These are phyloP conservation scores for Brachionus rotundiformis DNA, from an alignment of 1,140 invertebrate genomes.

Conservation along the genomic window DNA sequence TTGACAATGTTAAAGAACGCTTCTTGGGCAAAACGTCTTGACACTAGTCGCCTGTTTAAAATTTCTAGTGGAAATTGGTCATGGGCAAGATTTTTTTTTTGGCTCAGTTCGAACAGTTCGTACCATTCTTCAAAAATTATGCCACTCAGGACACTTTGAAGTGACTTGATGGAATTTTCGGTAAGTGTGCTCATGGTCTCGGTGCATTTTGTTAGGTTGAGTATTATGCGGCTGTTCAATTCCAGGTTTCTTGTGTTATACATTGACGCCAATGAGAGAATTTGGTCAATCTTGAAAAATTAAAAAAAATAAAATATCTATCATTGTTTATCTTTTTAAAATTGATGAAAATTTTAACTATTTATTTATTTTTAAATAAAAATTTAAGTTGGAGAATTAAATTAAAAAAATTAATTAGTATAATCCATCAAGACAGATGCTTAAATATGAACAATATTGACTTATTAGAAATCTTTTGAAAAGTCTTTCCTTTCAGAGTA, in stretches of 20 bases:
- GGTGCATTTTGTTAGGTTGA: background rate
- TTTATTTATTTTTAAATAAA: too few species aligned
- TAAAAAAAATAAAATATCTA: background rate
- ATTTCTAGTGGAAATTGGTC: background rate
- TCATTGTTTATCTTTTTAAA: too few species aligned
- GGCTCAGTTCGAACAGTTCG: background rate
- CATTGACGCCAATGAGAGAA: background rate
- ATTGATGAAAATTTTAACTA: too few species aligned
- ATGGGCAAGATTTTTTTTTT: background rate
- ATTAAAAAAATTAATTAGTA: too few species aligned
- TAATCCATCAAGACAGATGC: too few species aligned
- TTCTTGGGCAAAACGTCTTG: background rate
- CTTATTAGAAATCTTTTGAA: too few species aligned
- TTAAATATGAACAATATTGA: too few species aligned
- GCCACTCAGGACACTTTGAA: background rate
- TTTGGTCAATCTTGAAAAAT: conserved; percentile 8
- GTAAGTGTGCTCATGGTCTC: background rate
- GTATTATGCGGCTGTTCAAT: conserved; percentile 15
- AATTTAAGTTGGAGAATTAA: too few species aligned
- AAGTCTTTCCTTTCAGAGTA: background rate
- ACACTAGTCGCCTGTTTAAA: background rate
- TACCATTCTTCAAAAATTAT: conserved; percentile 19
- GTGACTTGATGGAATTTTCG: background rate
- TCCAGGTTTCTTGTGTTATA: conserved; percentile 12
- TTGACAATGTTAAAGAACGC: background rate